Base-by-base conservation (phyloP, 2,113 vertebrate species). In the Panthera leo region DNA sequence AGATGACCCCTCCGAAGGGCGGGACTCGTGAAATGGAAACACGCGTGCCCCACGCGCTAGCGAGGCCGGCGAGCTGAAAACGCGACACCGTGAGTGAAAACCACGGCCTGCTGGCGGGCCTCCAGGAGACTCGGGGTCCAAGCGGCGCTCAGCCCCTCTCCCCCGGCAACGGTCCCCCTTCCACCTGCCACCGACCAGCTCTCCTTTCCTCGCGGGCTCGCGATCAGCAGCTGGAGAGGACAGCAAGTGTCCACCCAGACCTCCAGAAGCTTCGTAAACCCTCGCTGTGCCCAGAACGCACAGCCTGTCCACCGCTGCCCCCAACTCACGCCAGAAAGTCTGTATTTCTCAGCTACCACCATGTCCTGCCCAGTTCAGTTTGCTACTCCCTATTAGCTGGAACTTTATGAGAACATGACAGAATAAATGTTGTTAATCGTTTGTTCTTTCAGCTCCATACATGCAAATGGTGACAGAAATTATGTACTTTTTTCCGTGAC, bases 381-480 rank as follows among this genome's bases (percentile, higher is more conserved):
- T 97, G 96, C 83, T 85, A n/a, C 15, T 67, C 68, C 78, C 3
- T 89, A 70, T 48, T 65, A 97, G 97, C 82, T 83, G 67, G 68
- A 70, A 80, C 80, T 89, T 70, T 27, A 97, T 88, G 45, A 98
- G 97, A 93, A 96, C 96, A 73, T 13, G 85, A 98, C 88, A 96
- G 97, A 55, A 97, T 87, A 96, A 97, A 95, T 0, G 61, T 36
- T 97, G 96, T 91, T 98, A 97, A 97, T 97, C 85, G 84, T 85
- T 98, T 97, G 89, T 96, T 98, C 97, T 97, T 95, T 97, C 98
- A 97, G 96, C 96, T 96, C 93, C 95, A 98, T 87, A 97, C 78
- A 93, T 80, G 98, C 97, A 98, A 98, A 98, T 83, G 97, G 97
- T 90, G 96, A 98, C 98, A 98, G 95, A 97, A 98, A 98, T 98